Base-by-base conservation (phyloP, 2,797 vertebrate genomes). In the Oceanodroma leucorhoa region DNA sequence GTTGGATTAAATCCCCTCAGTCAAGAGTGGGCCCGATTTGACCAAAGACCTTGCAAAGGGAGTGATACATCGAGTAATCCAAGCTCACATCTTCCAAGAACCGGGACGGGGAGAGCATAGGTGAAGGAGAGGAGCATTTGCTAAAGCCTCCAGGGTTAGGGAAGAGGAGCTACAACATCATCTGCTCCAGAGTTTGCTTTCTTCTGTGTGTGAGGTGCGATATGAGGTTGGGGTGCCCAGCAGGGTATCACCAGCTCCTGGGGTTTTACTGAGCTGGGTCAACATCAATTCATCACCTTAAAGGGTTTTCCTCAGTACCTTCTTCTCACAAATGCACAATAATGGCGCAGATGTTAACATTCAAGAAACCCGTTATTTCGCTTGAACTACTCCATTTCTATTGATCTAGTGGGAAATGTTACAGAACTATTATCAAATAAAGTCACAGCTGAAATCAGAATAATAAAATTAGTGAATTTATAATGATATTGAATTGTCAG, bases 51-150 rank as follows among this genome's bases (percentile, higher is more conserved):
- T 57, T 55, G n/a, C 14, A 76, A 78, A 89, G 23, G 9, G 20
- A 46, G 5, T 4, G 40, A 41, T 69, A 43, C 5, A 32, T 14
- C 3, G 2, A 75, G 27, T 29, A 61, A 62, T 14, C 10, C 11
- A 71, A 67, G 16, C 27, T 83, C 15, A 11, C 10, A 3, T 21
- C 46, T 41, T 61, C 20, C 16, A 23, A 82, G 41, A 87, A 51
- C 5, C 3, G 19, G 29, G 6, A n/a, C 6, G 8, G 3, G 30
- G 19, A 62, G 36, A 36, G 17, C 57, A 16, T 26, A 53, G 0
- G 3, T 2, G 10, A 55, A 40, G 6, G 19, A 78, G 67, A 90
- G 22, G 3, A 77, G 3, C 17, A 36, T 26, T 75, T 60, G 17
- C 22, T 30, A 38, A 38, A 77, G 15, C 4, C 32, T 62, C 3